Evolutionary conservation across 2,113 vertebrate genomes (phyloP), one percentile per base, ranked within the genome.

Genomic region (Lycaon pictus): DNA sequence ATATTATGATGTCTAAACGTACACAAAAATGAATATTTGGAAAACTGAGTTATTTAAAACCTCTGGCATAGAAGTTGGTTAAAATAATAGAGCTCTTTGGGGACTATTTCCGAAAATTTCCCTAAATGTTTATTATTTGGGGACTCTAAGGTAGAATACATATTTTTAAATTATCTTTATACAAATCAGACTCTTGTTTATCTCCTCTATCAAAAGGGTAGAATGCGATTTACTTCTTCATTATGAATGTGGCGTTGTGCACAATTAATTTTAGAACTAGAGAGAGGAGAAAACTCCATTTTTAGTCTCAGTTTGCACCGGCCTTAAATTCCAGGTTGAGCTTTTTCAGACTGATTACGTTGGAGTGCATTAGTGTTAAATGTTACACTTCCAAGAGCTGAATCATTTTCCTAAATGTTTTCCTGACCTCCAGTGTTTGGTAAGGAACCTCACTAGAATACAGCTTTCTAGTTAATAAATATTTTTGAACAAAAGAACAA

Each of bases 101-200:
- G 12, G 56, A 67, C 19, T 85, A 51, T 74, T 43, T 43, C 43
- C 7, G 43, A 43, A 43, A 43, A 43, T 43, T 93, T 88, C 74
- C 32, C 13, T 76, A 43, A 95, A 92, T 43, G 43, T 43, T 43
- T 43, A 43, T 43, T 43, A 43, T 43, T 43, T 43, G 43, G 43
- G 43, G 43, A 43, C 43, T 43, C 43, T 43, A 43, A 43, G 43
- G 29, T 62, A 76, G 11, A 80, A 84, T 60, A 67, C 20, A 32
- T 65, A 55, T 92, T 93, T 96, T 69, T 51, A 88, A 91, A 72
- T 91, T 77, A 12, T 16, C 92, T 58, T 93, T 69, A 81, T 48
- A 62, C 25, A 60, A 62, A 11, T 35, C 17, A 11, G 89, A 71
- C 20, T 74, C 22, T 53, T 62, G 25, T 65, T 88, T 37, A 58